phyloP scores from a whole-genome alignment of 2,888 invertebrate species.

The Phalera bucephala region DNA sequence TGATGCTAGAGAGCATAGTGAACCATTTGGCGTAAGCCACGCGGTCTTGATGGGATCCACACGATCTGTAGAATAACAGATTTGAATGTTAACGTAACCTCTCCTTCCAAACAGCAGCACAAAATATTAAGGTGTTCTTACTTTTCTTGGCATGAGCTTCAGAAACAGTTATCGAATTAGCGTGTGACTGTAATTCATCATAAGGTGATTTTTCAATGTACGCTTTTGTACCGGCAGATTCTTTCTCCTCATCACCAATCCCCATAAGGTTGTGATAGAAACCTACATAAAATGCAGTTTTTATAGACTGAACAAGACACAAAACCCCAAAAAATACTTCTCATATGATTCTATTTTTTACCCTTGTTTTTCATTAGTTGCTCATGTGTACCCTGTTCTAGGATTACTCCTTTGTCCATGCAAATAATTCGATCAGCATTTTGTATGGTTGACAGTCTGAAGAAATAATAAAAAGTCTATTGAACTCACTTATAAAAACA shows the following conservation, averaged over 20 bases:
- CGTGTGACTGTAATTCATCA: conserved; percentile 22
- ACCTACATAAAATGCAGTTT: too few species aligned
- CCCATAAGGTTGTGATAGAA: conserved; percentile 83
- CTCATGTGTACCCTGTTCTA: conserved; percentile 88
- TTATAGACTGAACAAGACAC: too few species aligned
- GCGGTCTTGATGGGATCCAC: not conserved
- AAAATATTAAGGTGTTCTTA: too few species aligned
- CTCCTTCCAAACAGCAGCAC: too few species aligned
- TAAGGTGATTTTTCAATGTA: conserved; percentile 48
- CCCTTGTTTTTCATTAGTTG: conserved; percentile 86
- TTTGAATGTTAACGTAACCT: too few species aligned
- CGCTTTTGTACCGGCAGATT: too few species aligned
- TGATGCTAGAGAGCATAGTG: conserved; percentile 1
- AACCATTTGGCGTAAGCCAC: not conserved
- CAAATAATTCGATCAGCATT: conserved; percentile 87
- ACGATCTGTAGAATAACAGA: not conserved
- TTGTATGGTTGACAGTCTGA: conserved; percentile 86
- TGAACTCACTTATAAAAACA: too few species aligned
- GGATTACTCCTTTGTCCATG: conserved; percentile 86
- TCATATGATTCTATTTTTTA: too few species aligned
- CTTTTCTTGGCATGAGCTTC: conserved; percentile 49
- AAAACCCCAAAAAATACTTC: too few species aligned
- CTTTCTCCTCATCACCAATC: conserved; percentile 75
- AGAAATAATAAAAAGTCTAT: conserved; percentile 1
- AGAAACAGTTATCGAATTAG: conserved; percentile 14